These are phyloP conservation scores for Lysiphlebus fabarum DNA, from an alignment of 1,140 invertebrate species.

Conservation along the genomic window DNA sequence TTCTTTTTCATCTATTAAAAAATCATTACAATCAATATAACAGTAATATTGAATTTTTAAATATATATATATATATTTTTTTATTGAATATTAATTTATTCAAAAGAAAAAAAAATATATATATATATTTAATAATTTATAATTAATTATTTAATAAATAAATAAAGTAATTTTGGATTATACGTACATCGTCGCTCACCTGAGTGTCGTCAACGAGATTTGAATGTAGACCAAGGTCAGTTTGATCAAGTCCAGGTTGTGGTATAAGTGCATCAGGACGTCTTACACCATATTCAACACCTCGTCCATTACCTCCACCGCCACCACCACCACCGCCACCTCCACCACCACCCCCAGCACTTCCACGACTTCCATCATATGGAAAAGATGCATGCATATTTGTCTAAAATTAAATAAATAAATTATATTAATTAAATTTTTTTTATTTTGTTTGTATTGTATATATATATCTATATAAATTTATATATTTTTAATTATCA, in stretches of 20 bases:
- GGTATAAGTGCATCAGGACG: constrained; percentile 63
- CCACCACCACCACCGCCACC: constrained; percentile 30
- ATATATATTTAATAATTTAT: not conserved
- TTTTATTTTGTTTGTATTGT: no score
- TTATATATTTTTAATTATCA: no score
- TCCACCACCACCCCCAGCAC: constrained; percentile 51
- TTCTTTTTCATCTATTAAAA: no score
- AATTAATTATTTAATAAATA: constrained; percentile 3
- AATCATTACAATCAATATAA: no score
- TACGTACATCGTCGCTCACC: constrained; percentile 55
- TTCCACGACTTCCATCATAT: constrained; percentile 53
- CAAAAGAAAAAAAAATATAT: not conserved
- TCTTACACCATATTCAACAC: constrained; percentile 55
- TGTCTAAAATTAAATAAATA: constrained; percentile 48
- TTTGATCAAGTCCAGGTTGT: constrained; percentile 53
- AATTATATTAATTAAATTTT: not conserved
- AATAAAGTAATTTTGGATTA: constrained; percentile 38
- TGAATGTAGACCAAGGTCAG: constrained; percentile 52
- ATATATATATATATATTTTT: no score
- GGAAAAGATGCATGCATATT: constrained; percentile 61
- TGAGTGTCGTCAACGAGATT: constrained; percentile 57
- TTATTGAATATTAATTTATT: no score
- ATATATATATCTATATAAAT: no score
- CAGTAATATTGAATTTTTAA: no score
- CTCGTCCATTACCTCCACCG: constrained; percentile 29